phyloP scores from a whole-genome alignment of 2,113 vertebrate species.

The Cisticola juncidis region DNA sequence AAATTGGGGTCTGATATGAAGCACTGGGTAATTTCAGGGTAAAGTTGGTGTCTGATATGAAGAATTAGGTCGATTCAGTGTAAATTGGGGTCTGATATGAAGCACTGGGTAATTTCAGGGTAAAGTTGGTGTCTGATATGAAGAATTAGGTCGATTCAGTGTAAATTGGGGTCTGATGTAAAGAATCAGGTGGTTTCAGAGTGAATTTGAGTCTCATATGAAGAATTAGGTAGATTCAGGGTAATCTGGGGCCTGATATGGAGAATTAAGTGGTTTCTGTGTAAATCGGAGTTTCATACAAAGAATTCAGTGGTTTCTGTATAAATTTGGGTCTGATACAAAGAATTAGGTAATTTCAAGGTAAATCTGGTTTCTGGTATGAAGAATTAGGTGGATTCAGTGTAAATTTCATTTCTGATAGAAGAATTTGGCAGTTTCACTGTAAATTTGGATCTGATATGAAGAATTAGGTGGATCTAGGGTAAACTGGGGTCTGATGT shows the following conservation, averaged over 20 bases:
- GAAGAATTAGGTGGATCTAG: not conserved
- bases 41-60: too few species aligned
- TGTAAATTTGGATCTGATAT: not conserved
- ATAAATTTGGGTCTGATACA: not conserved
- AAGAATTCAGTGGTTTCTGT: not conserved
- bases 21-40: not conserved
- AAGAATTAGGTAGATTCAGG: not conserved
- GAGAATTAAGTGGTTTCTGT: not conserved
- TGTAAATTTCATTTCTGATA: not conserved
- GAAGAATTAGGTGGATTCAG: not conserved
- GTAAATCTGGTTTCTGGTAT: not conserved
- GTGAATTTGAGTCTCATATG: accelerated
- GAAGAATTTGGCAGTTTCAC: not conserved
- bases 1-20: not conserved
- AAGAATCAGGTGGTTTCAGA: not conserved
- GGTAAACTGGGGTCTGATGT: not conserved
- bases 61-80: not conserved
- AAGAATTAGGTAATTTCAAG: not conserved
- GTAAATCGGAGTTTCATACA: not conserved
- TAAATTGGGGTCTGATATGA: not conserved
- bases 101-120: not conserved
- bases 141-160: not conserved
- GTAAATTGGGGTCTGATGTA: accelerated
- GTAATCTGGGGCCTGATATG: not conserved
- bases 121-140: not conserved